Conservation (phyloP, 2,888 invertebrate species). For the Pyrocoelia pectoralis region DNA sequence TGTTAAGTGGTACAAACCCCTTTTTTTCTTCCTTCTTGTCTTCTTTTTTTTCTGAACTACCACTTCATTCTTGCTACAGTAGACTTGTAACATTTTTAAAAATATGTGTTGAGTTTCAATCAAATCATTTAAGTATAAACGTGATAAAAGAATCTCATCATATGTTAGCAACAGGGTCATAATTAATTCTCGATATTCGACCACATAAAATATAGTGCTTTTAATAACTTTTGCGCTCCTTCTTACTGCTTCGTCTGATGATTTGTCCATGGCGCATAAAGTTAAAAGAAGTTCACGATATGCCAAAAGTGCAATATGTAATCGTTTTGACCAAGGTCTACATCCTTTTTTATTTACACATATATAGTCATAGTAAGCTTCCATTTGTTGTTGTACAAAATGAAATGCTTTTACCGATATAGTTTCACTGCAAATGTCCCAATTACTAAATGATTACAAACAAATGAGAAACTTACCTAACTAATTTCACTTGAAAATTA, state of each 20-base stretch:
- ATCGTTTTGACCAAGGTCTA: conserved; percentile 81
- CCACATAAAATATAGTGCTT: conserved; percentile 90
- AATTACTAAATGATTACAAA: too few relatives aligned
- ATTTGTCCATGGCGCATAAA: conserved; percentile 82
- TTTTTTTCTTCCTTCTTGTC: conserved; percentile 63
- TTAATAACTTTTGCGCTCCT: conserved; percentile 87
- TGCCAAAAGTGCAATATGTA: conserved; percentile 84
- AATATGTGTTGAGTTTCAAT: conserved; percentile 91
- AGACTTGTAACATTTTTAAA: conserved; percentile 86
- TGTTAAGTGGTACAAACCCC: conserved; percentile 49
- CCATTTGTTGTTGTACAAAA: conserved; percentile 92
- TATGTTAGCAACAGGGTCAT: conserved; percentile 81
- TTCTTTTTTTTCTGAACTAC: conserved; percentile 71
- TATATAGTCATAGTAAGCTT: conserved; percentile 85
- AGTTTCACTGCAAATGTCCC: conserved; percentile 87
- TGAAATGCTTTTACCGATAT: conserved; percentile 92
- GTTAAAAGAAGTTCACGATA: conserved; percentile 87
- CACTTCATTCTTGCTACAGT: conserved; percentile 69
- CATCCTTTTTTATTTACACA: conserved; percentile 85
- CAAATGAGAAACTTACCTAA: conserved; percentile 71
- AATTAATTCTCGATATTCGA: conserved; percentile 93
- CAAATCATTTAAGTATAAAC: conserved; percentile 84
- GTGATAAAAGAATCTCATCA: conserved; percentile 86
- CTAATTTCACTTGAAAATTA: conserved; percentile 85
- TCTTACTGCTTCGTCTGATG: conserved; percentile 72